Percentiles rank a stretch among this genome's conserved stretches.
phyloP scores from a whole-genome alignment of 2,113 vertebrate genomes.

The Cryptotis parvus region DNA sequence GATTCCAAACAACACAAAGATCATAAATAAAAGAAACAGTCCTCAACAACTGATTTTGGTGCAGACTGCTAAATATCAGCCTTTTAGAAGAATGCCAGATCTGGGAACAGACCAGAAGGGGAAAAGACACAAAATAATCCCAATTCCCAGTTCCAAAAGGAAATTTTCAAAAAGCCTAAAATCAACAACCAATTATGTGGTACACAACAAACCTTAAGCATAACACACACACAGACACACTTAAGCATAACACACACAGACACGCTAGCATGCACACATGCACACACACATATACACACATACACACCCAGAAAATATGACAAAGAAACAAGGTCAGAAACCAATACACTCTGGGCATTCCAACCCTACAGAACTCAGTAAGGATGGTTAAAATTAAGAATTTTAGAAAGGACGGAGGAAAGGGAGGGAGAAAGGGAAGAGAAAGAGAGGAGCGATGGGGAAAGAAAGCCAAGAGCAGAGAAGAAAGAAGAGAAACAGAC shows the following conservation, averaged over 20 bases:
- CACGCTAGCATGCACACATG: too few species aligned
- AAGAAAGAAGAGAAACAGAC: neutral
- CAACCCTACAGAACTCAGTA: neutral
- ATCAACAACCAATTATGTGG: neutral
- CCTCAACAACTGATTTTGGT: neutral
- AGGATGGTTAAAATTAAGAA: neutral
- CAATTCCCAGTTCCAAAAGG: neutral
- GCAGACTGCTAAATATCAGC: neutral
- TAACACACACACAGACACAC: too few species aligned
- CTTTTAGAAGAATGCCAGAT: neutral
- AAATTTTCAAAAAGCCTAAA: neutral
- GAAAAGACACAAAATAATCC: constrained; percentile 38
- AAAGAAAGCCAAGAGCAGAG: neutral
- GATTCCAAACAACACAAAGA: neutral
- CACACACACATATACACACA: too few species aligned
- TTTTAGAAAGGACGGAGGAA: neutral
- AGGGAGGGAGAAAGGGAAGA: neutral
- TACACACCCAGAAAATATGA: too few species aligned
- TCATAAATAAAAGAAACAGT: neutral
- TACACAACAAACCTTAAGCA: neutral
- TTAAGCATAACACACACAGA: too few species aligned
- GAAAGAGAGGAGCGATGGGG: neutral
- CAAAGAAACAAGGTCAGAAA: too few species aligned
- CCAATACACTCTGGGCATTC: neutral
- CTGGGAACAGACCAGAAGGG: neutral